Conservation (phyloP, 2,888 invertebrate genomes). For the Pseudococcus viburni region DNA sequence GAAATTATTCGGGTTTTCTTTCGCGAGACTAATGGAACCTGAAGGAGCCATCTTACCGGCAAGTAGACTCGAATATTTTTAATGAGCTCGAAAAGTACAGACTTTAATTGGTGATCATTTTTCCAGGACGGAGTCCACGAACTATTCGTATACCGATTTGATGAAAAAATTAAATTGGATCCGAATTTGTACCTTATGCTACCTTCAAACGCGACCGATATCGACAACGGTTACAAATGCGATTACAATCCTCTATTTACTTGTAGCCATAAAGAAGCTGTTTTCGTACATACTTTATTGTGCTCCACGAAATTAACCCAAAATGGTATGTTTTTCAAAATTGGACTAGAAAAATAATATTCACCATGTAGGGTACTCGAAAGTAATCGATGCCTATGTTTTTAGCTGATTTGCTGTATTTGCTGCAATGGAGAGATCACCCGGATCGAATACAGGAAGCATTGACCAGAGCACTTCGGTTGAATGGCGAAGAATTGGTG, state of each 20-base stretch:
- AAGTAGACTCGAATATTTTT: conserved; percentile 4
- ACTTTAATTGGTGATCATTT: neutral
- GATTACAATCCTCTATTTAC: conserved; percentile 76
- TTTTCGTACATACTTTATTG: conserved; percentile 85
- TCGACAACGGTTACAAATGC: conserved; percentile 71
- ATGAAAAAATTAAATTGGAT: conserved; percentile 80
- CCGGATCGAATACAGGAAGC: conserved; percentile 91
- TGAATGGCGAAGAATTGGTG: conserved; percentile 91
- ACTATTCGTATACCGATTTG: conserved; percentile 93
- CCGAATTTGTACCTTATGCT: conserved; percentile 74
- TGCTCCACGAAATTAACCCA: conserved; percentile 98
- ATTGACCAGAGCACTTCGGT: conserved; percentile 82
- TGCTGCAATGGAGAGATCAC: conserved; percentile 92
- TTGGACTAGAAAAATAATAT: no score
- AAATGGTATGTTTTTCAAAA: conserved; percentile 77
- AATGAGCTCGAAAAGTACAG: neutral
- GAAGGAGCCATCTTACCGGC: conserved; percentile 85
- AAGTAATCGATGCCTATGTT: conserved; percentile 68
- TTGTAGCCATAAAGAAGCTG: conserved; percentile 87
- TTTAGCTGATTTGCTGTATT: conserved; percentile 86
- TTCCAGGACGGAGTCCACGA: conserved; percentile 86
- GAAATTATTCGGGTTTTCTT: conserved; percentile 92
- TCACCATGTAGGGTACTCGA: no score
- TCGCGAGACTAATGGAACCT: conserved; percentile 90
- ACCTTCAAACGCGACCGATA: conserved; percentile 73